phyloP scores from a whole-genome alignment of 2,797 vertebrate species.

The Gephyroberyx darwinii region DNA sequence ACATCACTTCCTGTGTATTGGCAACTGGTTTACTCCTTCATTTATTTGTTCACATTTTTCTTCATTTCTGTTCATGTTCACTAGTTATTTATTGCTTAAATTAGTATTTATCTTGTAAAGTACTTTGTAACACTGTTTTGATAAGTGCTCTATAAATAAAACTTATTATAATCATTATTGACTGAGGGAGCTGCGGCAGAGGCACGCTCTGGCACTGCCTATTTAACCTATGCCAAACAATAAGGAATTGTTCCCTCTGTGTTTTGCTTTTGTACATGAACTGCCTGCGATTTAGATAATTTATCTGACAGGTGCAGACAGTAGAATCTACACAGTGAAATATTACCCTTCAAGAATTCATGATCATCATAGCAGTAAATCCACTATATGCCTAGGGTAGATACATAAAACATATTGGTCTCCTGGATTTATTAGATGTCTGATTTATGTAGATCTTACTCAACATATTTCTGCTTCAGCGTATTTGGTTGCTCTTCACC shows the following conservation, averaged over 20 bases:
- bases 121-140: neutral
- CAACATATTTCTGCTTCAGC: slow-evolving; percentile 50
- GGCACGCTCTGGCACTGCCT: slow-evolving; percentile 11
- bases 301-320: slow-evolving; percentile 51
- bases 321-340: slow-evolving; percentile 38
- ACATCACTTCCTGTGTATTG: slow-evolving; percentile 8
- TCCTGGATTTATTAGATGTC: slow-evolving; percentile 62
- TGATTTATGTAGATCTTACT: slow-evolving; percentile 67
- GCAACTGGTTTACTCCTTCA: neutral
- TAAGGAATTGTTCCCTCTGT: slow-evolving; percentile 34
- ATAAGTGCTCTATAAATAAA: neutral
- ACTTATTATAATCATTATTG: slow-evolving; percentile 2
- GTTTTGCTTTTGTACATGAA: slow-evolving; percentile 50
- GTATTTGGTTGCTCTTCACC: slow-evolving; percentile 38
- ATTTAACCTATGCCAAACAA: slow-evolving; percentile 52
- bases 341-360: slow-evolving; percentile 58
- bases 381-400: slow-evolving; percentile 35
- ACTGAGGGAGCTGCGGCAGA: slow-evolving; percentile 19
- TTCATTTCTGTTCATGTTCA: slow-evolving; percentile 4
- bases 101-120: slow-evolving; percentile 2
- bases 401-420: slow-evolving; percentile 59
- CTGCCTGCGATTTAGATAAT: slow-evolving; percentile 35
- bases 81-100: slow-evolving; percentile 3
- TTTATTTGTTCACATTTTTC: neutral
- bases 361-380: slow-evolving; percentile 60